Evolutionary conservation across 2,888 invertebrate species (phyloP), one percentile per base, ranked within the genome.

Genomic region (Ormia ochracea): DNA sequence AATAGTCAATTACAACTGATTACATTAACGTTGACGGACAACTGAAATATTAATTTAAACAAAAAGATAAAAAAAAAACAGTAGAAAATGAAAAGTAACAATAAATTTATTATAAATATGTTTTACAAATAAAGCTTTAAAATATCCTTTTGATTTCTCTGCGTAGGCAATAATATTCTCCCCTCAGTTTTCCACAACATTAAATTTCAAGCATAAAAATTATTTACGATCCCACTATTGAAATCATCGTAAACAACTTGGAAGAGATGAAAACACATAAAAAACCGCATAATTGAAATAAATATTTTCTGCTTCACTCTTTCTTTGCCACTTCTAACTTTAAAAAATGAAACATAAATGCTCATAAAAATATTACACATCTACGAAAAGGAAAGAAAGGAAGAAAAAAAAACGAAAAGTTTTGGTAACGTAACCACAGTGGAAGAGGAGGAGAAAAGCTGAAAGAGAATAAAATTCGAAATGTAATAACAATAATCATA

Each of bases 251-350:
- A 75, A 75, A 68, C 75, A 76, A 68, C 63, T 59, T 79, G 56
- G n/a, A 45, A 48, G 45, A 45, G 3, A 74, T 63, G 48, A 73
- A 76, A 80, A 76, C 76, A 76, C 76, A 72, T 76, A 73, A 68
- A 73, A 80, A 80, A 72, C 80, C 80, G 61, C 80, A 80, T 63
- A 72, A 75, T 75, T 68, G 68, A 73, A 74, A 74, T 74, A 74
- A 74, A 74, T 66, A 65, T 74, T 58, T 74, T 56, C 45, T 58
- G 41, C 74, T 74, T 31, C 31, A 4, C 45, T 38, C 19, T 14
- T 43, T 72, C 38, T 17, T 7, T 12, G 21, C 52, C 41, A 61
- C 17, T 52, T 43, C 6, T 17, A 61, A 38, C 12, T 38, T 19
- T 0, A 50, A 41, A 48, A 50, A 19, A 43, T 43, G 19, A 36